Conservation (phyloP, 35 echinoderm and acorn worm genomes). For the Strongylocentrotus purpuratus region DNA sequence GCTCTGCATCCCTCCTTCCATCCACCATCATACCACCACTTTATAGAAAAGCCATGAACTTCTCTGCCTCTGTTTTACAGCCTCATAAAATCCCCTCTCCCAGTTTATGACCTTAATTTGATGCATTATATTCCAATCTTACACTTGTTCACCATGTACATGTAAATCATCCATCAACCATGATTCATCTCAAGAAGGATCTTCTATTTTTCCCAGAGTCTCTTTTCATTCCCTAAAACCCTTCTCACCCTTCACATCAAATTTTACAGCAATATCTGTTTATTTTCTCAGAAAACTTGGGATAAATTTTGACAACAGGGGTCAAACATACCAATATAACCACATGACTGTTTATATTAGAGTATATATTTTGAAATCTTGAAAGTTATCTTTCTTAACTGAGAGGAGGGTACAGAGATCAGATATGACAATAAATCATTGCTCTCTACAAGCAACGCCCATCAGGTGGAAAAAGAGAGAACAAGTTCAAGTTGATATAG, state of each 20-base stretch:
- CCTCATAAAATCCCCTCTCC: not conserved
- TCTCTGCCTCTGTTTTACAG: not conserved
- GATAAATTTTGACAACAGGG: not conserved
- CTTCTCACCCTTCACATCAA: not conserved
- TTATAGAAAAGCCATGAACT: not conserved
- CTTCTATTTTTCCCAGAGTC: not conserved
- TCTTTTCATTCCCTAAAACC: not conserved
- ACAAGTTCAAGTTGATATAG: too few relatives aligned
- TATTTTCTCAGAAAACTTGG: conserved; percentile 4
- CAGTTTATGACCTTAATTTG: not conserved
- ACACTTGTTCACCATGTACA: not conserved
- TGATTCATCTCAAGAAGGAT: not conserved
- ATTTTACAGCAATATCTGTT: not conserved
- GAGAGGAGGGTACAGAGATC: not conserved
- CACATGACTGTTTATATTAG: not conserved
- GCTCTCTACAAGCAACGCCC: not conserved
- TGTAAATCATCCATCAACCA: not conserved
- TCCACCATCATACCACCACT: not conserved
- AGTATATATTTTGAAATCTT: not conserved
- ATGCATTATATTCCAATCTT: not conserved
- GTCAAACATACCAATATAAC: not conserved
- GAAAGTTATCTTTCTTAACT: not conserved
- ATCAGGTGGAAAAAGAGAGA: not conserved
- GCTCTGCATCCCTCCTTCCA: not conserved
- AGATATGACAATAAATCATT: not conserved